These are phyloP conservation scores for Pseudococcus longispinus DNA, from an alignment of 2,888 invertebrate species.

Conservation along the genomic window DNA sequence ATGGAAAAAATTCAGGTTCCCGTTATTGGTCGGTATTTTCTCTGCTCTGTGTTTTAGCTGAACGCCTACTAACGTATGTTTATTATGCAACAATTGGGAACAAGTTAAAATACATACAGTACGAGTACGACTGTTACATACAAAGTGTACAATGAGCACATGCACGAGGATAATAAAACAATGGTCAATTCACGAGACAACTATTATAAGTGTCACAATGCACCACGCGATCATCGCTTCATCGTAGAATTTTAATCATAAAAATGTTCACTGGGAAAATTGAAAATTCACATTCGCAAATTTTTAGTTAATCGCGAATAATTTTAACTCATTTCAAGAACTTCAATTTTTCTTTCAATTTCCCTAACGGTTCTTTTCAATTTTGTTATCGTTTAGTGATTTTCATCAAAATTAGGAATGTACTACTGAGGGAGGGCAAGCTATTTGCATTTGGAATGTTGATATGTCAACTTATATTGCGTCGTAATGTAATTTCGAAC, in stretches of 20 bases:
- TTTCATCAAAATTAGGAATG: too few relatives aligned
- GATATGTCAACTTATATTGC: too few relatives aligned
- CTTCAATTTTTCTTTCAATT: too few relatives aligned
- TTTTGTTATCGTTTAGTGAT: too few relatives aligned
- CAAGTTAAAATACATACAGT: not conserved
- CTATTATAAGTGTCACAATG: not conserved
- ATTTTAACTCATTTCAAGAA: too few relatives aligned
- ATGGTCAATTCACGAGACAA: conserved; percentile 22
- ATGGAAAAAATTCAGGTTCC: conserved; percentile 20
- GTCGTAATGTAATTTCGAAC: too few relatives aligned
- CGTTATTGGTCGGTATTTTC: conserved; percentile 21
- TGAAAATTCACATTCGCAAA: not conserved
- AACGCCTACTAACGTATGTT: not conserved
- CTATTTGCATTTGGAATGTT: too few relatives aligned
- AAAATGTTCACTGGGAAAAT: not conserved
- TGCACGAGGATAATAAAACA: not conserved
- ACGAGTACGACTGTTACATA: not conserved
- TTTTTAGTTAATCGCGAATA: not conserved
- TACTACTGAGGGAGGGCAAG: too few relatives aligned
- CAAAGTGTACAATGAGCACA: not conserved
- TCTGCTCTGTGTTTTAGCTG: not conserved
- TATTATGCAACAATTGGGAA: conserved; percentile 8
- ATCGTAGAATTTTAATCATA: not conserved
- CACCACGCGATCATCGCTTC: not conserved
- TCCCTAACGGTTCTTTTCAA: too few relatives aligned